A percentile compares a stretch with the other conserved stretches of the same genome.
Evolutionary conservation across 2,797 vertebrate species (phyloP).

Genomic region (Hypotaenidia philippensis): DNA sequence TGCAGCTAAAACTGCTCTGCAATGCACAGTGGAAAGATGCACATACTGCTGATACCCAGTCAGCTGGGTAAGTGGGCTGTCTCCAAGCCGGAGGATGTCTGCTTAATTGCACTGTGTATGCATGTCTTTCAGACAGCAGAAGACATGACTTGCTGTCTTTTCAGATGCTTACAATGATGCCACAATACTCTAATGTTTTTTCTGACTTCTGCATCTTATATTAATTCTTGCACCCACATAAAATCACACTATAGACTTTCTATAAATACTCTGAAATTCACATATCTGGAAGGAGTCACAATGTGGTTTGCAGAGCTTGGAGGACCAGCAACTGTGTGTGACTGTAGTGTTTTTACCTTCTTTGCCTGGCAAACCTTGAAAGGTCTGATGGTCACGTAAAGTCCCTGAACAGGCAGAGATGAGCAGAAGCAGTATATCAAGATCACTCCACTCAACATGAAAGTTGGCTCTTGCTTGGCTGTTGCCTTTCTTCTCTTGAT

Average conservation of each 20-base stretch:
- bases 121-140: neutral
- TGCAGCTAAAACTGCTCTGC: neutral
- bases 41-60: neutral
- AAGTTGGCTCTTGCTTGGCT: neutral
- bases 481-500: neutral
- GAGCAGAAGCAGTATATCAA: neutral
- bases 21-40: neutral
- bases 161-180: neutral
- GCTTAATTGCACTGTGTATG: neutral
- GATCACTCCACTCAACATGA: neutral
- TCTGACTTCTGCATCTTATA: neutral
- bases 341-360: neutral
- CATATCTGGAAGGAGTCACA: neutral
- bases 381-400: neutral
- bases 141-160: neutral
- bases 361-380: neutral
- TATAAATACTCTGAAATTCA: neutral
- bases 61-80: neutral
- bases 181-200: neutral
- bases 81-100: neutral
- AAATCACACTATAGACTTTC: neutral
- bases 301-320: neutral
- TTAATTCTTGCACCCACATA: neutral
- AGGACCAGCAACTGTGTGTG: neutral
- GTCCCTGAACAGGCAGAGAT: neutral